Evolutionary conservation across 2,113 vertebrate species (phyloP).

Genomic region (Nansenia antarctica): DNA sequence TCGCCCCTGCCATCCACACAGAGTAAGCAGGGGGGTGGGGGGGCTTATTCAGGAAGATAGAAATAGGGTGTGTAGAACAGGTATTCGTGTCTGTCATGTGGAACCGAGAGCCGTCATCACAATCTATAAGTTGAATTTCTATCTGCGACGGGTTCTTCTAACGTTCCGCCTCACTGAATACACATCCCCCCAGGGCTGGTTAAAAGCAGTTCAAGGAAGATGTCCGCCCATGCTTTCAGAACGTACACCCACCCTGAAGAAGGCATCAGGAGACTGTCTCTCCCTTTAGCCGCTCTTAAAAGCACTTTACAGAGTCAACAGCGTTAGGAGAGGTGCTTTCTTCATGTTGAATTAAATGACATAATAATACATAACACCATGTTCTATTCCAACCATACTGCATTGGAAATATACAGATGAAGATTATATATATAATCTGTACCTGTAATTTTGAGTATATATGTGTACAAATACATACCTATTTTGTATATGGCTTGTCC

Average conservation of each 20-base stretch:
- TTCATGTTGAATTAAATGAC: conserved; percentile 43
- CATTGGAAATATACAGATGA: conserved; percentile 58
- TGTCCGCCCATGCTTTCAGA: conserved; percentile 21
- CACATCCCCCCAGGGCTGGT: conserved; percentile 21
- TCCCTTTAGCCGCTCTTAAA: conserved; percentile 52
- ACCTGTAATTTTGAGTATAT: conserved; percentile 69
- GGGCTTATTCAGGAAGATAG: no score
- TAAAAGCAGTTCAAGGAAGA: conserved; percentile 28
- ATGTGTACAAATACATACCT: conserved; percentile 65
- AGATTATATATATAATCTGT: conserved; percentile 49
- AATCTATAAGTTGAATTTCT: no score
- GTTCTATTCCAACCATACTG: conserved; percentile 55
- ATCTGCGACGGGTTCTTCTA: no score
- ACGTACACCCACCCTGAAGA: conserved; percentile 12
- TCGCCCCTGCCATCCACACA: neutral
- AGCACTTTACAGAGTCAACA: conserved; percentile 73
- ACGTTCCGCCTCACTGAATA: no score
- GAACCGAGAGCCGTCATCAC: no score
- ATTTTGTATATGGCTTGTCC: conserved; percentile 74
- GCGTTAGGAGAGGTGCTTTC: conserved; percentile 54
- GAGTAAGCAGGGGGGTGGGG: no score
- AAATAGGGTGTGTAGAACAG: no score
- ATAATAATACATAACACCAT: conserved; percentile 43
- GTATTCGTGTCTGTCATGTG: no score
- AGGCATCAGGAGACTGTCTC: neutral